Base-by-base conservation (phyloP, 2,888 invertebrate genomes). In the Eledona agricola region DNA sequence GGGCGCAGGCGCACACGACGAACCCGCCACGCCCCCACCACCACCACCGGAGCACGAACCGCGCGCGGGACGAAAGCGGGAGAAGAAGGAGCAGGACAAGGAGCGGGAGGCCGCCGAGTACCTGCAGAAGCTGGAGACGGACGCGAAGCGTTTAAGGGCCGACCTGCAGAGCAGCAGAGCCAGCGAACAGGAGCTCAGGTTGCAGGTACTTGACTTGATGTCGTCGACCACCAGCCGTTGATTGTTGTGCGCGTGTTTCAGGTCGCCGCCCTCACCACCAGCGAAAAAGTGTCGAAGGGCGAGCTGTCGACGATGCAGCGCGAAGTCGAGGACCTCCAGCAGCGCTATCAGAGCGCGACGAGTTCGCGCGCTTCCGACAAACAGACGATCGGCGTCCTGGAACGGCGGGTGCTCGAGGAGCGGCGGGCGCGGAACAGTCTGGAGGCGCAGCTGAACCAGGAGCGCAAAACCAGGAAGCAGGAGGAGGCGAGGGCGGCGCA, bases 271-370 rank as follows among this genome's bases (percentile, higher is more conserved):
- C 79, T 88, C 64, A 78, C 86, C 34, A 83, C 83, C 46, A 82
- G 83, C 55, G 92, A 93, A 69, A 84, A 85, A 66, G 81, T 81
- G 61, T 77, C 81, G 22, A 83, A 83, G 69, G 83, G 86, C 63
- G 92, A 94, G 75, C 80, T 90, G 67, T 79, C 82, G 49, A 86
- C 87, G 68, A 83, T 93, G 72, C 90, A 90, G 77, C 87, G 90
- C 71, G 92, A 93, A 71, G 88, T 93, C 73, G 93, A 94, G 67
- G 88, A 89, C 72, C 79, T 95, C 65, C 94, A 95, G 73, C 87
- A 87, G 70, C 86, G 88, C 73, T 75, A 94, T 71, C 88, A 92
- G 72, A 87, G 88, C 70, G 77, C 89, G 60, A 83, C 83, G 50
- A 83, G 84, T 58, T 83, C 85, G 59, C 85, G 90, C 38, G 87